Base-by-base conservation (phyloP, 1,140 invertebrate genomes). In the Coboldia fuscipes region DNA sequence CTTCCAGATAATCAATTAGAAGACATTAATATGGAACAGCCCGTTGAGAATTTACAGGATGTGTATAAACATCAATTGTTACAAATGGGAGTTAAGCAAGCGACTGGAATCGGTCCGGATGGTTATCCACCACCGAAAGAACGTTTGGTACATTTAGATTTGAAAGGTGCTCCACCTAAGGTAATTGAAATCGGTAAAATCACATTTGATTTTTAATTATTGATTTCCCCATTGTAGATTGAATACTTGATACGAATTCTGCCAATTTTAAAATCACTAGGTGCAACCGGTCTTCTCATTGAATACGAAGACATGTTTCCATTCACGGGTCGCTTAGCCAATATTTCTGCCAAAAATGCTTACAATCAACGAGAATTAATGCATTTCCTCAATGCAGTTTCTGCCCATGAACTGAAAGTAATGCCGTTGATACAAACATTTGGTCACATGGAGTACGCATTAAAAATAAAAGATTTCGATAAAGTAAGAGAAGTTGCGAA, bases 231-330 rank as follows among this genome's bases (percentile, higher is more conserved):
- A 23, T 12, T 7, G 6, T 7, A 7, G 18, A 31, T 31, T 8
- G 14, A 7, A 8, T 31, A 31, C 51, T 67, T 83, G 22, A 68
- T 69, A 43, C 64, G 74, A 33, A 40, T 92, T 0, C 66, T 94
- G 31, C 72, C 72, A 3, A 56, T 85, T 36, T 47, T 94, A 1
- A 72, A 72, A 43, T 63, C 65, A 30, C 51, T 84, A 43, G 85
- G 77, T 14, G 83, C 81, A 1, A 96, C 82, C 29, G 88, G 85
- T 2, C 54, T 96, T 17, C 58, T 96, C 2, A 57, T 94, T 34
- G 93, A 97, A 56, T 97, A 94, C 61, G 93, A 97, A 60, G 93
- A 98, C 45, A 94, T 92, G 82, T 97, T 97, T 57, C 92, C 92
- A 0, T 97, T 80, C 54, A 62, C 58, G 16, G 82, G 72, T 1